phyloP scores from a whole-genome alignment of 2,888 invertebrate genomes.

The Biston stratarius region DNA sequence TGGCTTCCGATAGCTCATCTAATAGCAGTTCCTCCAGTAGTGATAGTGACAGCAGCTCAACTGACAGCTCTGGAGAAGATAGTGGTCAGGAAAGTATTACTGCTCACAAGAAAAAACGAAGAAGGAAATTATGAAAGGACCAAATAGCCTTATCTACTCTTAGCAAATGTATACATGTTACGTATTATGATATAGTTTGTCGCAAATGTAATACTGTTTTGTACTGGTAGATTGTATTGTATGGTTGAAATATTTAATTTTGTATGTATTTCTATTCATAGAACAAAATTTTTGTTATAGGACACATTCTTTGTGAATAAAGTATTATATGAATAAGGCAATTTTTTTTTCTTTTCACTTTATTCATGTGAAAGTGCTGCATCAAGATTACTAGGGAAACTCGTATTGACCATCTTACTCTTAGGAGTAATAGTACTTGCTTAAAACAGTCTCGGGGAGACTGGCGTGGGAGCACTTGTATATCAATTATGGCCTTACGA shows the following conservation, averaged over 20 bases:
- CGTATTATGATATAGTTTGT: constrained; percentile 54
- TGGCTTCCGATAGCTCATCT: constrained; percentile 97
- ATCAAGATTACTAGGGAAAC: no score
- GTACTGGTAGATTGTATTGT: constrained; percentile 69
- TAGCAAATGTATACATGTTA: constrained; percentile 55
- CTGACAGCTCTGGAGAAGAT: constrained; percentile 88
- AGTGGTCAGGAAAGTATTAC: constrained; percentile 96
- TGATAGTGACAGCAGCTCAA: constrained; percentile 86
- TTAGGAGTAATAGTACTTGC: no score
- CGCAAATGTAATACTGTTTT: constrained; percentile 64
- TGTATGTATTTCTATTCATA: constrained; percentile 55
- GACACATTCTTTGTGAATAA: constrained; percentile 58
- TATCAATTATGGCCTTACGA: no score
- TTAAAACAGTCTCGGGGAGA: no score
- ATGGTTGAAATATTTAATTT: constrained; percentile 55
- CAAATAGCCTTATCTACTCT: constrained; percentile 59
- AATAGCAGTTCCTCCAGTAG: constrained; percentile 93
- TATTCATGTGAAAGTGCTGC: background rate
- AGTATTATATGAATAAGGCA: constrained; percentile 52
- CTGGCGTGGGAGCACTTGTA: no score
- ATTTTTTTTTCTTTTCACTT: background rate
- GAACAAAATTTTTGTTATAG: constrained; percentile 60
- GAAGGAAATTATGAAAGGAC: constrained; percentile 82
- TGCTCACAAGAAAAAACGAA: constrained; percentile 93
- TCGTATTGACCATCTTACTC: no score